A percentile compares a stretch with the other conserved stretches of the same genome.
Conservation (phyloP, 1,140 invertebrate species). For the Wasmannia auropunctata region DNA sequence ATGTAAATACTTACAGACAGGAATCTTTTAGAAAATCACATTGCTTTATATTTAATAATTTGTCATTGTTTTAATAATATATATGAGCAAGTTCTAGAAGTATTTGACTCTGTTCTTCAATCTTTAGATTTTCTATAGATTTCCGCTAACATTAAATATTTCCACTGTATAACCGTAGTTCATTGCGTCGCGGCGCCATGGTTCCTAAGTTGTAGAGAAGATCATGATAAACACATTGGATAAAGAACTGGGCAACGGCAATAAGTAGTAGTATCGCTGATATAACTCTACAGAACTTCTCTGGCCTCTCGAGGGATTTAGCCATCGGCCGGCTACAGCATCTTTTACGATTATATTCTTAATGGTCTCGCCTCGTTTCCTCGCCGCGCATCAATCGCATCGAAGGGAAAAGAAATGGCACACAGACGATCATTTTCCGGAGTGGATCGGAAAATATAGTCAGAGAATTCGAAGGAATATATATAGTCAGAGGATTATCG, state of each 20-base stretch:
- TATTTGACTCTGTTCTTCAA: neutral
- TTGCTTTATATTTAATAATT: neutral
- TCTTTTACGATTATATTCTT: conserved; percentile 70
- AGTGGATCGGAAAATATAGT: conserved; percentile 12
- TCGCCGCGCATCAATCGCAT: neutral
- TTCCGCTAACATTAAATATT: neutral
- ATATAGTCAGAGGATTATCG: conserved; percentile 44
- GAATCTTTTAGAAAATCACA: neutral
- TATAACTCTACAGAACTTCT: conserved; percentile 30
- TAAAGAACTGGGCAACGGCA: conserved; percentile 44
- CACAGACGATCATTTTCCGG: conserved; percentile 35
- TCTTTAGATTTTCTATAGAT: neutral
- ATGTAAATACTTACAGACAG: neutral
- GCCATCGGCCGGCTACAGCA: conserved; percentile 27
- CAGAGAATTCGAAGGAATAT: no score
- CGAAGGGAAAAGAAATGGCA: conserved; percentile 5
- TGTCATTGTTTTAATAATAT: neutral
- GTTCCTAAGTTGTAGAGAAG: neutral
- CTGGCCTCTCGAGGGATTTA: conserved; percentile 25
- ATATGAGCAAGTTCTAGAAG: neutral
- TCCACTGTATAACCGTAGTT: neutral
- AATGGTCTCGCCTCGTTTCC: conserved; percentile 27
- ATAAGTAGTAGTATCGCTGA: conserved; percentile 61
- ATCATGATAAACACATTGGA: conserved; percentile 56
- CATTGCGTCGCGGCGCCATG: neutral